Base-by-base conservation (phyloP, 2,113 vertebrate species). In the Elephantulus edwardii region DNA sequence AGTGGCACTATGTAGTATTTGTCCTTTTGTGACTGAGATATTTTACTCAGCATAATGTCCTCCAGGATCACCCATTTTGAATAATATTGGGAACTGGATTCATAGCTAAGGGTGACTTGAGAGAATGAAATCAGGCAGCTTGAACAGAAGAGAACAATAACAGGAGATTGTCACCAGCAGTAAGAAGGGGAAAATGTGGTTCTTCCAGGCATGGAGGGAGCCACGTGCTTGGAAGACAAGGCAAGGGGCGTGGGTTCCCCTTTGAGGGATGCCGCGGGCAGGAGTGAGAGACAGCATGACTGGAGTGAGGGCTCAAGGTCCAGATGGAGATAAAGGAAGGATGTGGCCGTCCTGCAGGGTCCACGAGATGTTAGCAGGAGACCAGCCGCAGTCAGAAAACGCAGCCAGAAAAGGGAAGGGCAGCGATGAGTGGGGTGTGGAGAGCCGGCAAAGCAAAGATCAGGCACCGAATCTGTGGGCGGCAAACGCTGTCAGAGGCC, bases 211-310 rank as follows among this genome's bases (percentile, higher is more conserved):
- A n/a, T n/a, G n/a, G n/a, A n/a, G 42, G 44, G 7, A 35, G 42
- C 9, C 17, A 22, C 3, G 20, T 28, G 3, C 28, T 17, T 7
- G 38, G 48, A 40, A 48, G 68, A 44, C 5, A 1, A 46, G 35
- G 28, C 2, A 30, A 14, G 19, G 46, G 0, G 0, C n/a, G 33
- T 1, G 35, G 3, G 1, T 70, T 52, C n/a, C 13, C 8, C 48
- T 33, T n/a, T 19, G 22, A 35, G 33, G 22, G 9, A 1, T 24
- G 12, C 0, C 30, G 54, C 50, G 60, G 54, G 28, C 90, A 33
- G 78, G 33, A 52, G 13, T 10, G 1, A 0, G 56, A 66, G n/a
- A 1, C 6, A 62, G 60, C 35, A 7, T 6, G 4, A 11, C 40
- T 28, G 30, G 46, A n/a, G 33, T 19, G 5, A 48, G 38, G 48